Conservation (phyloP, 2,113 vertebrate genomes). For the Sphaerodactylus townsendi region DNA sequence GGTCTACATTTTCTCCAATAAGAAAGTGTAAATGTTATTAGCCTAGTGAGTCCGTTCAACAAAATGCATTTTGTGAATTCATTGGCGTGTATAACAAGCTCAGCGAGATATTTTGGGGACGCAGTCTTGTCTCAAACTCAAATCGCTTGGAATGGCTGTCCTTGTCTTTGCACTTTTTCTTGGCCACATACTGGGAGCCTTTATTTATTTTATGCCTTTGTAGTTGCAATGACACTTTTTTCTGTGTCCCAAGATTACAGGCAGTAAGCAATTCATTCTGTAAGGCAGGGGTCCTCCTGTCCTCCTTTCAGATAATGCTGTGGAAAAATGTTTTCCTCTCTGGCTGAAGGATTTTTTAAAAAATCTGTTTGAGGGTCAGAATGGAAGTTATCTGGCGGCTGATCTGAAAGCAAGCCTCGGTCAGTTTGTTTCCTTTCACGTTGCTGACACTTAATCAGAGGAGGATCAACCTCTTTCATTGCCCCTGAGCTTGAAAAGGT, state of each 20-base stretch:
- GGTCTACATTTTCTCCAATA: no score
- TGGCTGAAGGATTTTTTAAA: not conserved
- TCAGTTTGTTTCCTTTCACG: constrained; percentile 6
- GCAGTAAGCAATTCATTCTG: not conserved
- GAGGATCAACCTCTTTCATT: not conserved
- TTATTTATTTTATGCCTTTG: not conserved
- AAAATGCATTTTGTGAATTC: not conserved
- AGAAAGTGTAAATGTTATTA: not conserved
- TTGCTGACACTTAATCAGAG: constrained; percentile 33
- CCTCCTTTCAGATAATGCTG: not conserved
- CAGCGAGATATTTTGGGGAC: not conserved
- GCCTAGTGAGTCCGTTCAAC: not conserved
- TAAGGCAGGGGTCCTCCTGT: not conserved
- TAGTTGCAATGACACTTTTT: not conserved
- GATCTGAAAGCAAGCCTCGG: constrained; percentile 29
- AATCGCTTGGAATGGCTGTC: not conserved
- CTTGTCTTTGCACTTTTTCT: not conserved
- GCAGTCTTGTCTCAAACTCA: not conserved
- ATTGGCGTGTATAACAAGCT: not conserved
- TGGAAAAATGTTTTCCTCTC: not conserved
- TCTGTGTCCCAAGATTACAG: not conserved
- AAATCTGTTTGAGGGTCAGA: constrained; percentile 10
- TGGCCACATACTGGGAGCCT: not conserved
- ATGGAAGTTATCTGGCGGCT: constrained; percentile 33
- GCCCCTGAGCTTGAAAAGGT: constrained; percentile 14